phyloP scores from a whole-genome alignment of 2,797 vertebrate species.

The Enoplosus armatus region DNA sequence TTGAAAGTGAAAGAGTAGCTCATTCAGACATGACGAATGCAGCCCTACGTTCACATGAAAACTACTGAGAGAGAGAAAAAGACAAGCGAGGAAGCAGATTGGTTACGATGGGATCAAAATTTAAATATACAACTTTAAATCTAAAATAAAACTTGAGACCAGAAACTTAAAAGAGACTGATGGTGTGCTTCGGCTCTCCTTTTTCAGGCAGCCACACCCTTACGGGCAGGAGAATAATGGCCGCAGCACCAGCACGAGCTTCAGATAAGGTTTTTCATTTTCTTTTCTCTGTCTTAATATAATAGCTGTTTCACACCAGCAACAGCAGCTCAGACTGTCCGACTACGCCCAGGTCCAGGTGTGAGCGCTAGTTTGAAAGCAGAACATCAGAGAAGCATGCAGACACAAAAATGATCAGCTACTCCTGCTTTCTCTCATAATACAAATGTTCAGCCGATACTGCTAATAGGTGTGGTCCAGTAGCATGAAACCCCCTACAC shows the following conservation, averaged over 20 bases:
- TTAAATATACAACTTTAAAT: background rate
- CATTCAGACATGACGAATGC: background rate
- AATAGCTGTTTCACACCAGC: background rate
- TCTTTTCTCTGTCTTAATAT: background rate
- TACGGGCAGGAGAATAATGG: background rate
- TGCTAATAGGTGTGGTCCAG: constrained; percentile 26
- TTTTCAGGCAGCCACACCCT: constrained; percentile 21
- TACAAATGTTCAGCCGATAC: constrained; percentile 9
- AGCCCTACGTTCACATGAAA: background rate
- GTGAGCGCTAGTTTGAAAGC: background rate
- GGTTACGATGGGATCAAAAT: background rate
- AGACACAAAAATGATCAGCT: background rate
- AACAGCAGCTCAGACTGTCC: background rate
- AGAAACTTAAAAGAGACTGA: background rate
- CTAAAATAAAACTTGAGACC: background rate
- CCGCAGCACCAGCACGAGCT: background rate
- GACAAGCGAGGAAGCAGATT: background rate
- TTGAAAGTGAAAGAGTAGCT: background rate
- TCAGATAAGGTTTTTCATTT: background rate
- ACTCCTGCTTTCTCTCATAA: background rate
- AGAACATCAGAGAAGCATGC: background rate
- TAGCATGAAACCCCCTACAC: background rate
- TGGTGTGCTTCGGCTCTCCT: background rate
- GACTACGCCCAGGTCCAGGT: background rate
- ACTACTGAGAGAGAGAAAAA: background rate